Base-by-base conservation (phyloP, 2,888 invertebrate genomes). In the Dorcus hopei region DNA sequence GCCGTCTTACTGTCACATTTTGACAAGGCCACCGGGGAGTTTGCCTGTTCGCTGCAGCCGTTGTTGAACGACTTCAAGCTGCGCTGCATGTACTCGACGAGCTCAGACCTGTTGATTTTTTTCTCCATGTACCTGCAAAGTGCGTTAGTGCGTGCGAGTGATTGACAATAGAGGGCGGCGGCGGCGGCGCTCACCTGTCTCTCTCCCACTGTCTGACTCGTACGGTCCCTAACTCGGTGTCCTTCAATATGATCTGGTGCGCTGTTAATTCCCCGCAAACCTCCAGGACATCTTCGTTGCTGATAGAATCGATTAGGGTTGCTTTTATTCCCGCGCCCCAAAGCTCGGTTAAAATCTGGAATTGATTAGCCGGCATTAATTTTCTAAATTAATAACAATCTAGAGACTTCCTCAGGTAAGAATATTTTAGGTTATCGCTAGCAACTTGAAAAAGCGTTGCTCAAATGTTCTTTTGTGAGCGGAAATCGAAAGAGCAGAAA, bases 251-350 rank as follows among this genome's bases (percentile, higher is more conserved):
- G 42, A 89, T 79, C 5, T 88, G 81, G 11, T 82, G 80, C 1
- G 86, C 84, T n/a, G 84, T 83, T 40, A 85, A 72, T 58, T 84
- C 83, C 51, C 80, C 80, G 38, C 86, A 83, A 61, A 83, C 79
- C 55, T 85, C 85, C 66, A 86, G 84, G 0, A 88, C 85, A 61
- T 90, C 91, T 70, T 89, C 87, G 3, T 85, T 75, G 45, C 81
- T 83, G 3, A 74, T 70, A 0, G 81, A 80, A 70, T 91, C 88
- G 26, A 88, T 80, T 54, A 87, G 80, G 38, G 83, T 83, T 16
- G 86, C 84, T 58, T 83, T 81, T 54, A 90, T 82, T 1, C 90
- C 91, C 1, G 84, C 82, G 0, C 83, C 79, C 91, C 95, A 93
- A 9, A 95, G 80, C 47, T 88, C 83, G 42, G 80, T 80, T 61